These are phyloP conservation scores for Tetraodon nigroviridis DNA, from an alignment of 2,113 vertebrate genomes.

Conservation along the genomic window DNA sequence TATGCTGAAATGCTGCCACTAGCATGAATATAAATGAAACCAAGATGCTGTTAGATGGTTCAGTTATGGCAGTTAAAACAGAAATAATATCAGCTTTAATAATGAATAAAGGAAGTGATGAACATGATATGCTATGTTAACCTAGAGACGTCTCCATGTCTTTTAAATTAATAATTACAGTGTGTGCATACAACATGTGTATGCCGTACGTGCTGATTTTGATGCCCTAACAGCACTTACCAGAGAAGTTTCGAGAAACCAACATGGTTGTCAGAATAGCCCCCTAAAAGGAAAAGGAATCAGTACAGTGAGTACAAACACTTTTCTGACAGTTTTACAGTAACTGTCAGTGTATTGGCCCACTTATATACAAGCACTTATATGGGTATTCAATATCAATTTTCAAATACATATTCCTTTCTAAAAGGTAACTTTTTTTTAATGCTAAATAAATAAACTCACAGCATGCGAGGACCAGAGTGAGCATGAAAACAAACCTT, in stretches of 20 bases:
- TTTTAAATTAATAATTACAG: not conserved
- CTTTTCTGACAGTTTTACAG: not conserved
- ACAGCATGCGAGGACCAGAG: not conserved
- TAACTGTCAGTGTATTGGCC: not conserved
- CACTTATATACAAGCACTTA: too few relatives aligned
- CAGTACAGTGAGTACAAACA: not conserved
- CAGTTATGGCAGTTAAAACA: not conserved
- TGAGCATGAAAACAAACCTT: constrained; percentile 75
- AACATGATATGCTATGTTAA: constrained; percentile 22
- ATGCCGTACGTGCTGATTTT: too few relatives aligned
- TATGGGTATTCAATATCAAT: too few relatives aligned
- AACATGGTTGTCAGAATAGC: constrained; percentile 96
- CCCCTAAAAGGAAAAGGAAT: constrained; percentile 69
- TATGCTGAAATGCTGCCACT: not conserved
- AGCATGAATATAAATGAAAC: not conserved
- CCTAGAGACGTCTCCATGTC: not conserved
- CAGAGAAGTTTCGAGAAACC: constrained; percentile 95
- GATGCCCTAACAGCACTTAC: constrained; percentile 69
- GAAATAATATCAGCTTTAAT: too few relatives aligned
- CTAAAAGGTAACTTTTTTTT: not conserved
- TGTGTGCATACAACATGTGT: too few relatives aligned
- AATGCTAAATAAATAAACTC: too few relatives aligned
- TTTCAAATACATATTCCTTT: too few relatives aligned
- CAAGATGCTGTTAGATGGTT: not conserved
- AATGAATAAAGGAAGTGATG: constrained; percentile 37